Conservation (phyloP, 2,113 vertebrate species). For the Coregonus clupeaformis region DNA sequence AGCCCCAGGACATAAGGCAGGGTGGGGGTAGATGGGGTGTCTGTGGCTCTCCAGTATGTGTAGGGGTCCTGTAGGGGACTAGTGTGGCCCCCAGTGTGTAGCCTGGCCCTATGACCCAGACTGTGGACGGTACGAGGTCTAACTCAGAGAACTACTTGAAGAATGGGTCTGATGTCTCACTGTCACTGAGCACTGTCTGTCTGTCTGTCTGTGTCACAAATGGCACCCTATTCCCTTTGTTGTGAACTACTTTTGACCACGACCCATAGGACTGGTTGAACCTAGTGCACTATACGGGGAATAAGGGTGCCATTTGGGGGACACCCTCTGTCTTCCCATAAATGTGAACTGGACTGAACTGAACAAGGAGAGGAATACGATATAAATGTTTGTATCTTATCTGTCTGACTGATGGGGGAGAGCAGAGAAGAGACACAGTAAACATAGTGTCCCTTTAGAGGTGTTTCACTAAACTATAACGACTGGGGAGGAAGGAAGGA, state of each 20-base stretch:
- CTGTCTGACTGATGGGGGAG: conserved; percentile 72
- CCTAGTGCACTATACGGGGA: too few species aligned
- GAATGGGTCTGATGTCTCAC: conserved; percentile 87
- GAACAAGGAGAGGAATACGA: conserved; percentile 37
- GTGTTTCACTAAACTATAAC: conserved; percentile 8
- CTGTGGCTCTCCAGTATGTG: conserved; percentile 19
- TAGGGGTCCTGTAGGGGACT: conserved; percentile 22
- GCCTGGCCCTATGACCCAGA: conserved; percentile 18
- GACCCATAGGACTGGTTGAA: too few species aligned
- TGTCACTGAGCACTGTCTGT: conserved; percentile 87
- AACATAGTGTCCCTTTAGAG: conserved; percentile 4
- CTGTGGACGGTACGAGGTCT: conserved; percentile 36
- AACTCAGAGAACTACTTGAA: conserved; percentile 89
- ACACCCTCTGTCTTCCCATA: conserved; percentile 85
- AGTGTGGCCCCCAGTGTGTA: conserved; percentile 14
- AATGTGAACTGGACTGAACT: conserved; percentile 87
- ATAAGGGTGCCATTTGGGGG: too few species aligned
- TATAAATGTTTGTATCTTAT: conserved; percentile 46
- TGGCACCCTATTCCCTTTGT: too few species aligned
- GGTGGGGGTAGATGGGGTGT: conserved; percentile 35
- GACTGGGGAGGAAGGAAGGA: conserved; percentile 12
- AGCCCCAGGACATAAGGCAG: conserved; percentile 43
- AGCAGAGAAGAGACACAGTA: conserved; percentile 41
- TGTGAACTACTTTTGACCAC: too few species aligned
- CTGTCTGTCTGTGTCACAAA: conserved; percentile 70